Base-by-base conservation (phyloP, 2,113 vertebrate genomes). In the Channa maculata region DNA sequence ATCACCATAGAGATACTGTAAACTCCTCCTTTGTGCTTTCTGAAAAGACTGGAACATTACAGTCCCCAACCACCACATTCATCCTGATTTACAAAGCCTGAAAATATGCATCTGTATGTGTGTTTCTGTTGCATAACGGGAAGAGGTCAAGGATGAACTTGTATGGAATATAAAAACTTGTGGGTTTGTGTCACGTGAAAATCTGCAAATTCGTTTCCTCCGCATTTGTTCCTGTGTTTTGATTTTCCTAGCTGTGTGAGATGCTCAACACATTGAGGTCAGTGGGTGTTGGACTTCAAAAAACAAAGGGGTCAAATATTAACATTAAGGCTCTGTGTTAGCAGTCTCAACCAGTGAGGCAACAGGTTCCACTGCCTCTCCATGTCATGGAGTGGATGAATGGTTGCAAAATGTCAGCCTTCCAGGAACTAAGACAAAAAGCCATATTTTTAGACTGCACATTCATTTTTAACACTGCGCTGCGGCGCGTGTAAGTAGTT, bases 1-100 rank as follows among this genome's bases (percentile, higher is more conserved):
- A 91, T 89, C 87, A 79, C 90, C 84, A 90, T 88, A 84, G 89
- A 75, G 85, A 88, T 85, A 80, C 80, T 63, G 75, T 72, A 70
- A 77, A 82, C 84, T 76, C 52, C 60, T 73, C 81, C 72, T 89
- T 84, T 86, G 83, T 86, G 71, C 0, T 1, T 59, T 10, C 51
- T 88, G 86, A 87, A 90, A 83, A 85, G 82, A 81, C 57, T 4
- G 11, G 37, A 78, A 75, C n/a, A 8, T 41, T 73, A 46, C 55
- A 41, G 80, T 81, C 74, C 53, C 63, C 52, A 79, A 69, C 75
- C 52, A 41, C 46, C 69, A 64, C 72, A 83, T 82, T 86, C 73
- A 74, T 65, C 50, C 24, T 77, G 65, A 77, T 77, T 75, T 84
- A 65, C 65, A 82, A 86, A 82, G 62, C 73, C 59, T 43, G 65